Conservation (phyloP, 2,113 vertebrate species). For the Sminthopsis crassicaudata region DNA sequence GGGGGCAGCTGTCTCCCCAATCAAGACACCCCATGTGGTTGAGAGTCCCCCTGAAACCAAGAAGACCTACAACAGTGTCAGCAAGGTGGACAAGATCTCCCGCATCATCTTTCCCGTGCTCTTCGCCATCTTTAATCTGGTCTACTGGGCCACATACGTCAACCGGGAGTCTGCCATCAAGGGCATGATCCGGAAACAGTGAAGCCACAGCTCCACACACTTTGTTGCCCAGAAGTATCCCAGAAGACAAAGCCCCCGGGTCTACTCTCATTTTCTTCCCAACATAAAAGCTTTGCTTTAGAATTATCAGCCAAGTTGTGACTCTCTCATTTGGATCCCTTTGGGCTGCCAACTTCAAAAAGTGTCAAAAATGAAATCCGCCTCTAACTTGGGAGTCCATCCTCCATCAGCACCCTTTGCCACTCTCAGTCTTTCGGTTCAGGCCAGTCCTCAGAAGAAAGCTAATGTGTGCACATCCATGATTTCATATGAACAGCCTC, state of each 20-base stretch:
- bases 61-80: conserved; percentile 99
- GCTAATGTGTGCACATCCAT: not conserved
- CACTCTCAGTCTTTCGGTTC: conserved; percentile 57
- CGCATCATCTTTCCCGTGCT: conserved; percentile 98
- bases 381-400: conserved; percentile 71
- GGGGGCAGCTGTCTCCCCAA: conserved; percentile 76
- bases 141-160: conserved; percentile 98
- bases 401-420: conserved; percentile 43
- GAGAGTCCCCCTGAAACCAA: conserved; percentile 93
- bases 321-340: conserved; percentile 63
- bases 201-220: conserved; percentile 76
- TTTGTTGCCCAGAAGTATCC: conserved; percentile 79
- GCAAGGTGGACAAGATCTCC: conserved; percentile 99
- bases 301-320: conserved; percentile 29
- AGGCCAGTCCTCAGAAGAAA: rapidly evolving
- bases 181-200: conserved; percentile 94
- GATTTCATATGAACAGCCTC: not conserved
- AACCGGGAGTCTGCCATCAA: conserved; percentile 96
- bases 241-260: conserved; percentile 73
- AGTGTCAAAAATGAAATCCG: conserved; percentile 63
- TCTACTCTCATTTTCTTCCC: conserved; percentile 65
- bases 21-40: conserved; percentile 89
- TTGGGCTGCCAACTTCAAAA: conserved; percentile 59
- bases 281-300: conserved; percentile 50
- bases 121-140: conserved; percentile 99